phyloP scores from a whole-genome alignment of 2,888 invertebrate species.

The Leptura quadrifasciata region DNA sequence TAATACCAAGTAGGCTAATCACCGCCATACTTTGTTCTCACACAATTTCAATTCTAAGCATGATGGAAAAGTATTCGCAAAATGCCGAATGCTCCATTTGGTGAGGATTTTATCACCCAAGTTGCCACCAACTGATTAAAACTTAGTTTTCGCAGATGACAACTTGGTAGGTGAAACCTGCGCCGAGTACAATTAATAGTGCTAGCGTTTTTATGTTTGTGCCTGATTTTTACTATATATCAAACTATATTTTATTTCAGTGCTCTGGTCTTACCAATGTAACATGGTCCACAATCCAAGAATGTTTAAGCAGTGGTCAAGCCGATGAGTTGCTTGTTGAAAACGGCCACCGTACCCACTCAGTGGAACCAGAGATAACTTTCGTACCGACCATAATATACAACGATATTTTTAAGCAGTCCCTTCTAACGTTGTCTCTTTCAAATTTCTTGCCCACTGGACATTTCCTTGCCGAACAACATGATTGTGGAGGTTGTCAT shows the following conservation, averaged over 20 bases:
- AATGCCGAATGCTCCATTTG: too few relatives aligned
- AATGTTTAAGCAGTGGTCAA: conserved; percentile 17
- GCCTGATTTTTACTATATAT: neutral
- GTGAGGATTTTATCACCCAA: too few relatives aligned
- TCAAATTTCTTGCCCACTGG: neutral
- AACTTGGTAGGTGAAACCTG: too few relatives aligned
- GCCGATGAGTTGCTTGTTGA: conserved; percentile 25
- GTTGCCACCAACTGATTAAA: too few relatives aligned
- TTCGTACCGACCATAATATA: conserved; percentile 29
- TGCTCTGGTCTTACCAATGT: conserved; percentile 9
- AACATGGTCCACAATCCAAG: conserved; percentile 16
- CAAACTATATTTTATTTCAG: conserved; percentile 15
- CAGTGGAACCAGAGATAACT: conserved; percentile 13
- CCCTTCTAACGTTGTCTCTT: neutral
- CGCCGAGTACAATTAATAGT: neutral
- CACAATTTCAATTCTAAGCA: too few relatives aligned
- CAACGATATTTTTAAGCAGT: conserved; percentile 18
- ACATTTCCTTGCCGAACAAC: conserved; percentile 5
- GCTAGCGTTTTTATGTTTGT: too few relatives aligned
- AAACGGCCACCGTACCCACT: conserved; percentile 9
- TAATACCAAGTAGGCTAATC: too few relatives aligned
- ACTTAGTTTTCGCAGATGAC: too few relatives aligned
- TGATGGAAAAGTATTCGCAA: too few relatives aligned
- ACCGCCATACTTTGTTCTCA: too few relatives aligned
- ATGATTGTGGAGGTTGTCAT: conserved; percentile 15